A percentile compares a stretch with the other conserved stretches of the same genome.
These are phyloP conservation scores for Drosophila nr. perissopoda DNA, from an alignment of 2,888 invertebrate species.

Conservation along the genomic window DNA sequence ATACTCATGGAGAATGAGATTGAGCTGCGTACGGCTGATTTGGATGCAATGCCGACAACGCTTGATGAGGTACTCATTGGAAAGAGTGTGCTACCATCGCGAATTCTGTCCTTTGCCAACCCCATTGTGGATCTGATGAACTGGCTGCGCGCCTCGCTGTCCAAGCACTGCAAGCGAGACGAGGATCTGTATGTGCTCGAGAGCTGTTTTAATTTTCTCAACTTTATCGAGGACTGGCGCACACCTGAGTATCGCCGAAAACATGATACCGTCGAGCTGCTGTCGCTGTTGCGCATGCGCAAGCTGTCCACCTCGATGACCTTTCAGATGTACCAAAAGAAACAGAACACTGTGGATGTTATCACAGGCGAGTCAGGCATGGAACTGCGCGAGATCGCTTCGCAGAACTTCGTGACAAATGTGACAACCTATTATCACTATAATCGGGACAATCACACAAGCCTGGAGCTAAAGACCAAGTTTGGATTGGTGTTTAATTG, in stretches of 20 bases:
- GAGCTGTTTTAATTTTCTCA: conserved; percentile 81
- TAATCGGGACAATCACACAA: conserved; percentile 82
- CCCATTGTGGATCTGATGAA: conserved; percentile 81
- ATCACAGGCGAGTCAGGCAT: conserved; percentile 69
- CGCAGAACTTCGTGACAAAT: conserved; percentile 84
- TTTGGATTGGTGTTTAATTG: conserved; percentile 85
- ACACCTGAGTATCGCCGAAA: conserved; percentile 68
- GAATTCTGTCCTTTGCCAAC: conserved; percentile 79
- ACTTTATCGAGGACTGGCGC: conserved; percentile 83
- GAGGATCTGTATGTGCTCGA: conserved; percentile 78
- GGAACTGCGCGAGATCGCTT: conserved; percentile 83
- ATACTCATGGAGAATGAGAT: conserved; percentile 84
- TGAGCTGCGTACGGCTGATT: conserved; percentile 76
- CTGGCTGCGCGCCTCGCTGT: conserved; percentile 83
- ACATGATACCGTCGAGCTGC: conserved; percentile 69
- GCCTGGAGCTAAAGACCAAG: conserved; percentile 83
- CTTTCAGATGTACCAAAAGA: conserved; percentile 84
- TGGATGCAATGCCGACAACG: conserved; percentile 75
- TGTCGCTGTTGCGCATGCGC: conserved; percentile 80
- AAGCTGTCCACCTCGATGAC: conserved; percentile 81
- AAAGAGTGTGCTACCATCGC: conserved; percentile 81
- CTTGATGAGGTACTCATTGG: conserved; percentile 80
- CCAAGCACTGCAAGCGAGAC: conserved; percentile 80
- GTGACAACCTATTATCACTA: conserved; percentile 84
- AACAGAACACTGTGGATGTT: conserved; percentile 58